Base-by-base conservation (phyloP, 35 echinoderm and acorn worm genomes). In the Eucidaris tribuloides region DNA sequence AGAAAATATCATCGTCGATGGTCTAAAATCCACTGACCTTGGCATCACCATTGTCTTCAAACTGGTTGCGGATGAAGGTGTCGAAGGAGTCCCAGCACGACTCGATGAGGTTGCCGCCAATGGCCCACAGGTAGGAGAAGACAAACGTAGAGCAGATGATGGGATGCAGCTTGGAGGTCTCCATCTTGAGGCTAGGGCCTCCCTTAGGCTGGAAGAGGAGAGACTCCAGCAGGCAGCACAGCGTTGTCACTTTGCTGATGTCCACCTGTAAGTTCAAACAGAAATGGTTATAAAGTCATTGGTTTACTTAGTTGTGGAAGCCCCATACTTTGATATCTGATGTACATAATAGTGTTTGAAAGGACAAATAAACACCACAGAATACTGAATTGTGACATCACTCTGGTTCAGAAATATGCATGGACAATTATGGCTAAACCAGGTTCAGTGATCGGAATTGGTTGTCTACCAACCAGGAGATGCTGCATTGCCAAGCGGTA, bases 1-100 rank as follows among this genome's bases (percentile, higher is more conserved):
- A n/a, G n/a, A n/a, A n/a, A n/a, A n/a, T n/a, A n/a, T n/a, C n/a
- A n/a, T n/a, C n/a, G n/a, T n/a, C n/a, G n/a, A n/a, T n/a, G n/a
- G n/a, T n/a, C n/a, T n/a, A 35, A 38, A 5, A 58, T 56, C 78
- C 29, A 24, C 38, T 42, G 58, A 98, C 95, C 83, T 98, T 98
- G 29, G 95, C 95, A 86, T 98, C 95, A 19, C 82, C 86, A 43
- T 93, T 98, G 52, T 93, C 95, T 59, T 98, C 95, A 93, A 97
- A 98, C 79, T 98, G 95, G 56, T 98, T 93, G 45, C 95, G 85
- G 61, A 98, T 80, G 56, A 93, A 98, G 4, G 95, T 78, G 60
- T 98, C 95, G 80, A 98, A 98, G 17, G 86, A 37, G 56, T 98
- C 95, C 86, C 90, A 98, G 62, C 86, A 90, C 50, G 72, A 83